Conservation (phyloP, 2,888 invertebrate species). For the Cheilosia pagana region DNA sequence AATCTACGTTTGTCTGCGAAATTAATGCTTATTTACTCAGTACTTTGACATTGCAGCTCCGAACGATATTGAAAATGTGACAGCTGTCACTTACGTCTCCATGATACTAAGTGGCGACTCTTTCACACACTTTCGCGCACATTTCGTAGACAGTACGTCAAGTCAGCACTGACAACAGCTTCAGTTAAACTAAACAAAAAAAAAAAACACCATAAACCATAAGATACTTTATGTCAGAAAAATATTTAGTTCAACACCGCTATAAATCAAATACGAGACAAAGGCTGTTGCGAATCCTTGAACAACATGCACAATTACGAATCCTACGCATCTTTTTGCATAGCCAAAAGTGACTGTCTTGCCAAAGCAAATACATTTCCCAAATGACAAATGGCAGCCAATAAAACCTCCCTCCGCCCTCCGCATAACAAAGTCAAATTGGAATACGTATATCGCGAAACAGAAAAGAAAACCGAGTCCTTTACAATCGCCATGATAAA, state of each 20-base stretch:
- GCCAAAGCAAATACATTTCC: conserved; percentile 28
- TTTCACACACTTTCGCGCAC: too few relatives aligned
- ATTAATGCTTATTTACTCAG: too few relatives aligned
- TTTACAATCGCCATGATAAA: conserved; percentile 78
- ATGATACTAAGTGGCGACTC: too few relatives aligned
- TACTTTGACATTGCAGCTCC: too few relatives aligned
- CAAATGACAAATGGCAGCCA: conserved; percentile 45
- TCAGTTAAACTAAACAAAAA: neutral
- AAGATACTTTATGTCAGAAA: neutral
- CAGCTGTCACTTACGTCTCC: too few relatives aligned
- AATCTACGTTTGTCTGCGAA: too few relatives aligned
- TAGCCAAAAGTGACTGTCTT: conserved; percentile 28
- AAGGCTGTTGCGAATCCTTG: conserved; percentile 21
- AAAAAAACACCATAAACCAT: neutral
- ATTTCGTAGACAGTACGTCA: too few relatives aligned
- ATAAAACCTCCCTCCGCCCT: conserved; percentile 15
- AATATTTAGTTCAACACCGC: neutral
- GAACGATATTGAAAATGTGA: too few relatives aligned
- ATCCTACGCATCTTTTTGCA: conserved; percentile 44
- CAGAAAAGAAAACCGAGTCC: conserved; percentile 30
- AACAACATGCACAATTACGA: conserved; percentile 7
- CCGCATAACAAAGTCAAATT: conserved; percentile 31
- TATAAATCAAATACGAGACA: conserved; percentile 10
- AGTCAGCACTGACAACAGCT: neutral
- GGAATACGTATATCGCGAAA: conserved; percentile 18